Percentiles rank a stretch among this genome's conserved stretches.
Evolutionary conservation across 2,797 vertebrate species (phyloP).

Genomic region (Microctenopoma steveboyesi): DNA sequence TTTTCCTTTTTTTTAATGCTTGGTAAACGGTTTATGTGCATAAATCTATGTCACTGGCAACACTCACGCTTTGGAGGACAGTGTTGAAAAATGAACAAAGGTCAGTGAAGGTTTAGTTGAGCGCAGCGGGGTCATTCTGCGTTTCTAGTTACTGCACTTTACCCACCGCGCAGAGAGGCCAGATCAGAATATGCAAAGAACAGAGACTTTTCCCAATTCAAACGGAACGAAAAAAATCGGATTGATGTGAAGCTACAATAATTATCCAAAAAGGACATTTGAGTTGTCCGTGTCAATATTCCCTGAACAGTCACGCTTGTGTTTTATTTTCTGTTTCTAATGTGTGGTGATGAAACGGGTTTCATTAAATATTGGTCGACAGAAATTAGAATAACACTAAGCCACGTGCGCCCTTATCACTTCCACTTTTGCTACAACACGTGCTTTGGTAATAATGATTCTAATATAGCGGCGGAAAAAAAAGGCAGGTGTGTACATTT

Average conservation of each 20-base stretch:
- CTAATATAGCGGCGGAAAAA: slow-evolving; percentile 38
- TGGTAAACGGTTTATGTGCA: slow-evolving; percentile 50
- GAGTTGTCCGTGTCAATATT: slow-evolving; percentile 1
- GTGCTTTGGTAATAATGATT: slow-evolving; percentile 47
- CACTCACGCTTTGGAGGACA: slow-evolving; percentile 46
- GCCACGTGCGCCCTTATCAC: slow-evolving; percentile 45
- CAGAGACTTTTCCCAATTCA: not conserved
- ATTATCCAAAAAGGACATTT: not conserved
- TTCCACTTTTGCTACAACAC: slow-evolving; percentile 36
- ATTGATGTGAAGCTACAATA: not conserved
- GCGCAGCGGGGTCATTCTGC: slow-evolving; percentile 28
- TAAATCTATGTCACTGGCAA: slow-evolving; percentile 62
- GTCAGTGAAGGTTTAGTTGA: slow-evolving; percentile 47
- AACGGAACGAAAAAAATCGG: not conserved
- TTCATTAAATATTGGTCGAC: slow-evolving; percentile 27
- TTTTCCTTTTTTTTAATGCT: slow-evolving; percentile 3
- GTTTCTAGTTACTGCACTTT: slow-evolving; percentile 17
- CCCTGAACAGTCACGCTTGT: not conserved
- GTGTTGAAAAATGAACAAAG: slow-evolving; percentile 67
- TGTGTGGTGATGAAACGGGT: slow-evolving; percentile 22
- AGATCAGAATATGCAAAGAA: not conserved
- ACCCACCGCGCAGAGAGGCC: slow-evolving; percentile 1
- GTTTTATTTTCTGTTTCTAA: not conserved
- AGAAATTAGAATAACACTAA: slow-evolving; percentile 66
- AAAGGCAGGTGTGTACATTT: slow-evolving; percentile 73